Evolutionary conservation across 2,888 invertebrate genomes (phyloP), one percentile per base, ranked within the genome.

Genomic region (Aelia acuminata): DNA sequence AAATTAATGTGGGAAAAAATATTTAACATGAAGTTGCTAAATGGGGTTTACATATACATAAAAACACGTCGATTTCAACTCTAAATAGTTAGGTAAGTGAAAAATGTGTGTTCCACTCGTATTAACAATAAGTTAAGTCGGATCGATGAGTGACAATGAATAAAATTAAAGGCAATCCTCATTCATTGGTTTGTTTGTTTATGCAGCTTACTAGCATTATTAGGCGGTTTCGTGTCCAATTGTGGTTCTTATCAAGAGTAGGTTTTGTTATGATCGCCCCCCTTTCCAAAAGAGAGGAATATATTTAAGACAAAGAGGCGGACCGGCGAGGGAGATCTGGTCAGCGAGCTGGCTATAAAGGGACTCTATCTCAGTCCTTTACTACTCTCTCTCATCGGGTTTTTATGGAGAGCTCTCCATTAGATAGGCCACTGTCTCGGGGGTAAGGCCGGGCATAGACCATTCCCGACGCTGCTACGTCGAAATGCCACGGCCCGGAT

Each of bases 291-390:
- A 70, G 31, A 26, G 26, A 70, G 63, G 20, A n/a, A n/a, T n/a
- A 70, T 70, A 70, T 70, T 70, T 35, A 70, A 63, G 63, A 63
- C 5, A 35, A 35, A 70, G 63, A 70, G 18, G 0, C 31, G 35
- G 63, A n/a, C n/a, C n/a, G 31, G 63, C 13, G 63, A 70, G 63
- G 7, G 8, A 70, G 63, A 70, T 70, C 63, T 70, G 63, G 35
- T 70, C 18, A 70, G 63, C 22, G 18, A 4, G 63, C 35, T 8
- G 63, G 63, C 63, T 70, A 70, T 70, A 70, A 70, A 70, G 63
- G 63, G 63, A 53, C 7, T 35, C 63, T 70, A 70, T 70, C 63
- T 70, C 63, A 26, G 63, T 3, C 63, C 63, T 70, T 70, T 70
- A 70, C 63, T 70, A 35, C 63, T 5, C 7, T 31, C 63, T 70